Evolutionary conservation across 2,797 vertebrate genomes (phyloP), one percentile per base, ranked within the genome.

Genomic region (Propithecus deckenii): DNA sequence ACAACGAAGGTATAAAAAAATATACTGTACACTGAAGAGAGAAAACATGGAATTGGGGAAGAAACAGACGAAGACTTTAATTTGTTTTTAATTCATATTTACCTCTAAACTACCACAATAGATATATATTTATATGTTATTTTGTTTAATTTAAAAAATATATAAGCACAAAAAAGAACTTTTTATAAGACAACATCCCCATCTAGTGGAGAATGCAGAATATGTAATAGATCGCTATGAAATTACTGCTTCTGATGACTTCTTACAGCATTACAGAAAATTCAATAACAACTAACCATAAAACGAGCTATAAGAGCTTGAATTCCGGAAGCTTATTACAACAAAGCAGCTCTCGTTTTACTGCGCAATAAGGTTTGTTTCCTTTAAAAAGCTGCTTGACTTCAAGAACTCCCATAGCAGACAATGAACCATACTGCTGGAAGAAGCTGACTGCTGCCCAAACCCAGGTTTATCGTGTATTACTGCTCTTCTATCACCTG

Each of bases 181-280:
- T 95, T 96, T 81, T 63, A 22, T 7, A 89, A 93, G 41, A 87
- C 91, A 93, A 85, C 91, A 97, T 74, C 97, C 2, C 97, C 97
- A 96, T 48, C 97, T 98, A 97, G 97, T 97, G 97, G 97, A 91
- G 78, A 89, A 83, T 18, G 55, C 1, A 86, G 69, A 91, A 41
- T 48, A 72, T 25, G 38, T 75, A 94, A 10, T 80, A 96, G 43
- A 93, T 87, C 5, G n/a, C 61, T 85, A 92, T 95, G 55, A 88
- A 87, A 86, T 35, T 50, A 41, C 28, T 41, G 79, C 57, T 95
- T 91, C 86, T 85, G 50, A 50, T 74, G 23, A 63, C n/a, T 76
- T 94, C 94, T 92, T 90, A 89, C 5, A 95, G 32, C 72, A 79
- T 9, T 69, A 35, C 0, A 88, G 43, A 93, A 95, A 88, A 96